Base-by-base conservation (phyloP, 2,888 invertebrate species). In the Halictus quadricinctus region DNA sequence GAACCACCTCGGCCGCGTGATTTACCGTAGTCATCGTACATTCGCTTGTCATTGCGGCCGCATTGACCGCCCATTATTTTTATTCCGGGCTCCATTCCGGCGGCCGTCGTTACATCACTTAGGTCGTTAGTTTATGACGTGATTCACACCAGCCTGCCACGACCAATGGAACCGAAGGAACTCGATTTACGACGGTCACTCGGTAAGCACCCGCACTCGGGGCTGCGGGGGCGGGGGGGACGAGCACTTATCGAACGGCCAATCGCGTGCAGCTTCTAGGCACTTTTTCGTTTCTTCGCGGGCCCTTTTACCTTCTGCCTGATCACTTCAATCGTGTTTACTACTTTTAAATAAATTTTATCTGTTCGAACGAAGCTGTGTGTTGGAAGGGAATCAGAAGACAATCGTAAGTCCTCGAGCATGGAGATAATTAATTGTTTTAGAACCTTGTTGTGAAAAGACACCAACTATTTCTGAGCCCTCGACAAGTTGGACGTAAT, bases 11-110 rank as follows among this genome's bases (percentile, higher is more conserved):
- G 46, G 36, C n/a, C 77, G 48, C 86, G 79, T 86, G 87, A 87
- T 87, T 87, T 87, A 87, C 64, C 64, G 54, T 36, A 41, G 75
- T 75, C 69, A 43, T 76, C 80, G 46, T 64, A 70, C 69, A 74
- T 86, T 79, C 70, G 21, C 80, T 72, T 74, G 82, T 83, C 86
- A 81, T 79, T 76, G 70, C 83, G 5, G 74, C 64, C 79, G 76
- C 74, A 73, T 76, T 25, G 72, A 73, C 48, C 46, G 48, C 48
- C 76, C 80, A 60, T 86, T 83, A 69, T 76, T 86, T 83, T 79
- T 29, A 72, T 66, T 72, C 76, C 72, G 29, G 8, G n/a, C 74
- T 43, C n/a, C 41, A 75, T 85, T 85, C 77, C 75, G 75, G 75
- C 18, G 76, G 48, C 50, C 58, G 70, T 50, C 41, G 48, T 43